Conservation (phyloP, 2,888 invertebrate genomes). For the Ophion slaviceki region DNA sequence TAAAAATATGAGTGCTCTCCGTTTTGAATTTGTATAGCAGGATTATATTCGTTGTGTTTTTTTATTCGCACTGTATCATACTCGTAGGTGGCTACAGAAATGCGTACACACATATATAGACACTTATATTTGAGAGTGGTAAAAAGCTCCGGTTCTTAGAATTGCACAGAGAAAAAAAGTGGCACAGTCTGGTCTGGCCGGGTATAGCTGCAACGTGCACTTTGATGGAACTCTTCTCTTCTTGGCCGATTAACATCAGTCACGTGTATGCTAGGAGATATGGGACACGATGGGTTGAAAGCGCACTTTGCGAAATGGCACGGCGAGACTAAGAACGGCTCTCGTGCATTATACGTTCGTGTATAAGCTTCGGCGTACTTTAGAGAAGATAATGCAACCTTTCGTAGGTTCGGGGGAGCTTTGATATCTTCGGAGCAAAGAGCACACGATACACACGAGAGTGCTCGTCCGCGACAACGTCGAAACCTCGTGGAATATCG, state of each 20-base stretch:
- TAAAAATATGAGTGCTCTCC: too few species aligned
- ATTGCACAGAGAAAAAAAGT: constrained; percentile 1
- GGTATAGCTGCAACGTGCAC: constrained; percentile 50
- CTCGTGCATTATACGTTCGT: constrained; percentile 42
- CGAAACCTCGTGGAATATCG: constrained; percentile 18
- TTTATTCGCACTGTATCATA: too few species aligned
- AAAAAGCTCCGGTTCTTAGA: background rate
- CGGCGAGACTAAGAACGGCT: constrained; percentile 55
- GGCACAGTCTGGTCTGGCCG: background rate
- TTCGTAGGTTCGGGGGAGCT: constrained; percentile 27
- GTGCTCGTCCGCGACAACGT: constrained; percentile 29
- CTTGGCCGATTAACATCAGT: constrained; percentile 64
- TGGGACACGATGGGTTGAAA: constrained; percentile 48
- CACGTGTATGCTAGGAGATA: constrained; percentile 27
- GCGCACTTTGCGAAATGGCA: constrained; percentile 59
- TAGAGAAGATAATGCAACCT: constrained; percentile 52
- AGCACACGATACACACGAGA: constrained; percentile 23
- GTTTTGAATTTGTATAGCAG: too few species aligned
- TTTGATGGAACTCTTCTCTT: constrained; percentile 56
- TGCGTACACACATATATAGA: too few species aligned
- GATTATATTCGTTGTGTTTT: too few species aligned
- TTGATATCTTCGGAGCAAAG: constrained; percentile 55
- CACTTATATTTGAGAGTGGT: background rate
- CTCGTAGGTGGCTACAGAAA: too few species aligned
- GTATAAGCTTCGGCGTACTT: constrained; percentile 43